Conservation (phyloP, 2,888 invertebrate genomes). For the Acholoe squamosa region DNA sequence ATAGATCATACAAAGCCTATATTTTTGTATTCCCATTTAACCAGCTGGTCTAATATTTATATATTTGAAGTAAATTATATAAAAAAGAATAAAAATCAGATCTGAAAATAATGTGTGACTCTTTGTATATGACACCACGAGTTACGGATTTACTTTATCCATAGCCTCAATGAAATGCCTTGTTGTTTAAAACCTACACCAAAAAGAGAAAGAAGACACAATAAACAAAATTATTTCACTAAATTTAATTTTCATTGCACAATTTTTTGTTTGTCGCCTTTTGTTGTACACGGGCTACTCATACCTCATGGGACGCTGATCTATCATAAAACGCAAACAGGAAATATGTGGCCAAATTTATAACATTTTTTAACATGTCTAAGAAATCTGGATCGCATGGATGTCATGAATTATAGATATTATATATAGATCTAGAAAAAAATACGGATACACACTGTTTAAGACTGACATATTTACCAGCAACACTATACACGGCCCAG, state of each 20-base stretch:
- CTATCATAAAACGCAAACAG: too few relatives aligned
- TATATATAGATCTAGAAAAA: too few relatives aligned
- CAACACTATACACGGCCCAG: too few relatives aligned
- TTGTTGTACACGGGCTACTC: background rate
- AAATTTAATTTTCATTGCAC: background rate
- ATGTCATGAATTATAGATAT: too few relatives aligned
- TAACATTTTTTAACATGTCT: too few relatives aligned
- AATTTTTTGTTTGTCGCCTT: background rate
- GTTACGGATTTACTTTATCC: background rate
- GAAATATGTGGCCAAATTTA: too few relatives aligned
- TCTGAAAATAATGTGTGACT: slow-evolving; percentile 35
- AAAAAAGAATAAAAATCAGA: slow-evolving; percentile 42
- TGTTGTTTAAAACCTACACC: background rate
- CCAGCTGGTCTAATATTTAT: slow-evolving; percentile 48
- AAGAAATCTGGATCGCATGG: too few relatives aligned
- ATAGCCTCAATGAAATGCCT: background rate
- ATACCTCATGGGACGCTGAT: too few relatives aligned
- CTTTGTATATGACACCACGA: background rate
- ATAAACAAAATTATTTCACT: slow-evolving; percentile 1
- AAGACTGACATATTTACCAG: too few relatives aligned
- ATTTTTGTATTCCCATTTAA: slow-evolving; percentile 57
- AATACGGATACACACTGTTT: too few relatives aligned
- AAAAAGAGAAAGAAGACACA: slow-evolving; percentile 4
- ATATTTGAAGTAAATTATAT: slow-evolving; percentile 54
- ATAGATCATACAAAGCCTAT: slow-evolving; percentile 43